A percentile compares a stretch with the other conserved stretches of the same genome.
Conservation (phyloP, 2,888 invertebrate species). For the Sphecodes monilicornis region DNA sequence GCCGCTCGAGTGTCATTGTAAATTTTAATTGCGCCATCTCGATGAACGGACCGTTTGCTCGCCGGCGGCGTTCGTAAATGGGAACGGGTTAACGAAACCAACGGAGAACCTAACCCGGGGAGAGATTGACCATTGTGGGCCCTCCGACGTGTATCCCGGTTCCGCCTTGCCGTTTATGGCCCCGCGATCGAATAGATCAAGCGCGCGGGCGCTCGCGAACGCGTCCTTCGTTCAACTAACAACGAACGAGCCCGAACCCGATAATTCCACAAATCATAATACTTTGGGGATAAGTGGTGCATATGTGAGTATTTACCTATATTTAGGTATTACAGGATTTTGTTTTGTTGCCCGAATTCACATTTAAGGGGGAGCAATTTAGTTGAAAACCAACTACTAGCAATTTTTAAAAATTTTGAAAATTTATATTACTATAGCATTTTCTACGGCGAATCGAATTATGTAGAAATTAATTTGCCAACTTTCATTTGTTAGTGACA, state of each 20-base stretch:
- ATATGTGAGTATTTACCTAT: too few relatives aligned
- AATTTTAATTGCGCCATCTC: constrained; percentile 34
- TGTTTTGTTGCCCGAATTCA: too few relatives aligned
- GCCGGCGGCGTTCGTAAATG: background rate
- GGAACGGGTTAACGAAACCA: background rate
- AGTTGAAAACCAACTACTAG: too few relatives aligned
- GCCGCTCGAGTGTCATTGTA: constrained; percentile 32
- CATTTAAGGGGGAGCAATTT: background rate
- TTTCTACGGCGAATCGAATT: too few relatives aligned
- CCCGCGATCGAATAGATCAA: background rate
- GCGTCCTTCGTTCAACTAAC: background rate
- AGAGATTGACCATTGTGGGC: constrained; percentile 7
- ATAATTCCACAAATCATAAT: background rate
- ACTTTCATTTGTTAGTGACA: too few relatives aligned
- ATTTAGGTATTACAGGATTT: too few relatives aligned
- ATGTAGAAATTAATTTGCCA: too few relatives aligned
- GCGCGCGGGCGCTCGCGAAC: too few relatives aligned
- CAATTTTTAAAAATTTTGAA: too few relatives aligned
- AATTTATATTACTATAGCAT: too few relatives aligned
- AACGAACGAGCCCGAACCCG: background rate
- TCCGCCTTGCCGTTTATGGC: background rate
- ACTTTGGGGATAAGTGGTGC: background rate
- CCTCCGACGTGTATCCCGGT: background rate
- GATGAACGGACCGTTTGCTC: background rate
- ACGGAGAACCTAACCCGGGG: background rate